Conservation (phyloP, 2,113 vertebrate genomes). For the Strix aluco region DNA sequence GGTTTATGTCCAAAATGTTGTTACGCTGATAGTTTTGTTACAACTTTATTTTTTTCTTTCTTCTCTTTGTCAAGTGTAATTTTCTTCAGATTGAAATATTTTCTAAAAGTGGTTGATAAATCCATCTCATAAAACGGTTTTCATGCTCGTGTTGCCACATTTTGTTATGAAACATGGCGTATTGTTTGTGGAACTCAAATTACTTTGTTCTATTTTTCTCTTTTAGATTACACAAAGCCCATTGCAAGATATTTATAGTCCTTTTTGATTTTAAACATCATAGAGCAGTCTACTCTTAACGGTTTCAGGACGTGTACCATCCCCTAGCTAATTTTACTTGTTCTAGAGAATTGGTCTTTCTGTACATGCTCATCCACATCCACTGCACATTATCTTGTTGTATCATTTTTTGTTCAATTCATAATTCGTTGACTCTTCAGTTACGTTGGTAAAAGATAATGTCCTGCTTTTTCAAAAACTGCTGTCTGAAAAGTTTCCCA, state of each 20-base stretch:
- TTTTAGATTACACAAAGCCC: neutral
- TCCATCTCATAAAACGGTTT: neutral
- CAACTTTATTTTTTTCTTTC: neutral
- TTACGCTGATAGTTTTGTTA: neutral
- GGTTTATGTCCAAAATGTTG: neutral
- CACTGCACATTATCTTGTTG: neutral
- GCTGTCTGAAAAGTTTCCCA: neutral
- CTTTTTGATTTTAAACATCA: neutral
- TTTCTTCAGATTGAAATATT: neutral
- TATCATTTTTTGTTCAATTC: neutral
- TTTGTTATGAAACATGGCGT: neutral
- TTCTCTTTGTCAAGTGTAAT: neutral
- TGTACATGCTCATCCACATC: neutral
- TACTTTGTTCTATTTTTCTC: neutral
- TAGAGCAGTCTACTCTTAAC: neutral
- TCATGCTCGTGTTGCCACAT: accelerated
- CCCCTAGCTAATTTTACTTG: neutral
- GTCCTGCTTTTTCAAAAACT: neutral
- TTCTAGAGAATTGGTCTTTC: neutral
- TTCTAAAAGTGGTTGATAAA: neutral
- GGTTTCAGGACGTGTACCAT: neutral
- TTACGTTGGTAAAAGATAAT: neutral
- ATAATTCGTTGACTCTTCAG: neutral
- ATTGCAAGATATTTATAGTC: neutral
- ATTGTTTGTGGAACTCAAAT: neutral